Evolutionary conservation across 2,113 vertebrate species (phyloP).

Genomic region (Suncus etruscus): DNA sequence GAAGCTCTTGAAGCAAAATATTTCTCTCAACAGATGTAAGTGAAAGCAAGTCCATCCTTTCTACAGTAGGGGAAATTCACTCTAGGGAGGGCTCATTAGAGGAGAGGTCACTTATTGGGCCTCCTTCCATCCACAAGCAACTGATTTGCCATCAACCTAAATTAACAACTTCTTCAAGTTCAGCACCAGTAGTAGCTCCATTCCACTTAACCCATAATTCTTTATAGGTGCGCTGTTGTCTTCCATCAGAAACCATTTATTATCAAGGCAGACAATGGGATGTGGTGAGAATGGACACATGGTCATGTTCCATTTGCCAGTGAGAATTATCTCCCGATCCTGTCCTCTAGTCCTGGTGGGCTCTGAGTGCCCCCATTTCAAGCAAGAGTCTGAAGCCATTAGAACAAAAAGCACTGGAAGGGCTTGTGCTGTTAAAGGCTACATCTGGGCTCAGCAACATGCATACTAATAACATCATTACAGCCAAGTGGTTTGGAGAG

Average conservation of each 20-base stretch:
- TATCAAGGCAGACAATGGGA: constrained; percentile 87
- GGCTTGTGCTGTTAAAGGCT: constrained; percentile 95
- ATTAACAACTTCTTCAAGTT: constrained; percentile 70
- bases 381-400: constrained; percentile 92
- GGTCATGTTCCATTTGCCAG: constrained; percentile 91
- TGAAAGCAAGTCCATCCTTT: constrained; percentile 67
- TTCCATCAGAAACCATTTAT: constrained; percentile 85
- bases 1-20: constrained; percentile 75
- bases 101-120: background rate
- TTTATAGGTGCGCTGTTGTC: constrained; percentile 84
- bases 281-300: constrained; percentile 83
- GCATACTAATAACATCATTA: constrained; percentile 98
- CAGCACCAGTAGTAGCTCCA: constrained; percentile 66
- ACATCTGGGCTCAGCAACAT: constrained; percentile 96
- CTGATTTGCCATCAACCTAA: constrained; percentile 71
- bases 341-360: constrained; percentile 83
- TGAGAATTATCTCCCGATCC: constrained; percentile 88
- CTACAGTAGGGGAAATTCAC: constrained; percentile 58
- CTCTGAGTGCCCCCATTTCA: constrained; percentile 88
- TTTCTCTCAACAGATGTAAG: constrained; percentile 55
- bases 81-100: background rate
- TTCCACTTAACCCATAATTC: constrained; percentile 64
- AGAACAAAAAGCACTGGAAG: constrained; percentile 92
- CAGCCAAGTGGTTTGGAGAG: constrained; percentile 93
- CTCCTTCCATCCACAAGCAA: constrained; percentile 56